Evolutionary conservation across 2,888 invertebrate species (phyloP), one percentile per base, ranked within the genome.

Genomic region (Taenaris catops): DNA sequence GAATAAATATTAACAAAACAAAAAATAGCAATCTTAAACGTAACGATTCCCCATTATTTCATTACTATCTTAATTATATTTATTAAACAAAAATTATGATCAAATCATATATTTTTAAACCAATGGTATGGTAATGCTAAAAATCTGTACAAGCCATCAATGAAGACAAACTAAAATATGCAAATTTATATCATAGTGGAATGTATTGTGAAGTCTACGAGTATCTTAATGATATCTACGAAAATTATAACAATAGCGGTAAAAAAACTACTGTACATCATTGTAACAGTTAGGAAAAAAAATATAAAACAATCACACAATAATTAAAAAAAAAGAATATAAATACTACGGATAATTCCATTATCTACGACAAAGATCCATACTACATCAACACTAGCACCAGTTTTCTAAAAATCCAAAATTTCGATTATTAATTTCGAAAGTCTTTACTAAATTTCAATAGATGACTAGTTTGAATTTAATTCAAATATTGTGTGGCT

Each of bases 1-100:
- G 76, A 76, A 78, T 74, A 73, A 76, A 75, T 72, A 73, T 68
- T 67, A 83, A 81, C 75, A 78, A 83, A n/a, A 81, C 75, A 78
- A 68, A 72, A 27, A 74, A 79, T 68, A 70, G 57, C 58, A 63
- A 67, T 73, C 79, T 75, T 86, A 86, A 86, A 86, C 86, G 86
- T 86, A 86, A 83, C 83, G 72, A 76, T 86, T 84, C 83, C 86
- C 86, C 86, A 55, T 69, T 69, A 46, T 53, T 57, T 47, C 8
- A 35, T 55, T 29, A 31, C 2, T 29, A 23, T 16, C 8, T 19
- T n/a, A 14, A 29, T 53, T 40, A 52, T 63, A 58, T 24, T 46
- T 34, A 48, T 53, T 59, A 56, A 38, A 46, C 28, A 19, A 20
- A 38, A 37, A 16, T 33, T 36, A 14, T 26, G 8, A 32, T 28